Evolutionary conservation across 1,140 invertebrate genomes (phyloP), one percentile per base, ranked within the genome.

Genomic region (Drosophila persimilis): DNA sequence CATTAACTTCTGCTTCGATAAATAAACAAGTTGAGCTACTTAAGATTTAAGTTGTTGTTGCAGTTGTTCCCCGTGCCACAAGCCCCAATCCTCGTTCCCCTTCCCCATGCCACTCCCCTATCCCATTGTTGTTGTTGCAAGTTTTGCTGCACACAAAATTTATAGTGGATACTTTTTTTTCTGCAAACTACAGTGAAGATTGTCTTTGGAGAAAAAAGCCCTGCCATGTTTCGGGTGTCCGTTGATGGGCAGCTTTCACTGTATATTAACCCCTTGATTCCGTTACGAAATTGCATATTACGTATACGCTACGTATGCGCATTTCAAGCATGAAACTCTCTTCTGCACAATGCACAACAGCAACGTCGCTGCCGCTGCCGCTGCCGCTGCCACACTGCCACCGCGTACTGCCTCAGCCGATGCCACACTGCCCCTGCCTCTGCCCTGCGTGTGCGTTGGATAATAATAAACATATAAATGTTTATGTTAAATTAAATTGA

Each of bases 401-500:
- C 20, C 20, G 20, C 13, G 20, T 20, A 20, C 15, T 15, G 43
- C 3, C 17, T 51, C 17, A 15, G 56, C 3, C 20, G 7, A 31
- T 41, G 29, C 29, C 22, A 41, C 24, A 48, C 62, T 59, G 58
- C 48, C 46, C 26, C n/a, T 51, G 50, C 48, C 48, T n/a, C 51
- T 52, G 50, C 26, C 13, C 44, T 43, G 70, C 70, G 70, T 73
- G 71, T 74, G 60, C 71, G 47, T 73, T 50, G 73, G 72, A 60
- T 65, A 81, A 88, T 88, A 85, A 89, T 79, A 83, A 88, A 74
- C 74, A 88, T 88, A 86, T 88, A 88, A 88, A 86, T 86, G 81
- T 79, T 86, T 78, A 88, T 88, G 83, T 88, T 79, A 88, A 88
- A 86, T 86, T 88, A 83, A 86, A 88, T 86, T 88, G 83, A 88